phyloP scores from a whole-genome alignment of 2,888 invertebrate genomes.

The Pseudococcus viburni region DNA sequence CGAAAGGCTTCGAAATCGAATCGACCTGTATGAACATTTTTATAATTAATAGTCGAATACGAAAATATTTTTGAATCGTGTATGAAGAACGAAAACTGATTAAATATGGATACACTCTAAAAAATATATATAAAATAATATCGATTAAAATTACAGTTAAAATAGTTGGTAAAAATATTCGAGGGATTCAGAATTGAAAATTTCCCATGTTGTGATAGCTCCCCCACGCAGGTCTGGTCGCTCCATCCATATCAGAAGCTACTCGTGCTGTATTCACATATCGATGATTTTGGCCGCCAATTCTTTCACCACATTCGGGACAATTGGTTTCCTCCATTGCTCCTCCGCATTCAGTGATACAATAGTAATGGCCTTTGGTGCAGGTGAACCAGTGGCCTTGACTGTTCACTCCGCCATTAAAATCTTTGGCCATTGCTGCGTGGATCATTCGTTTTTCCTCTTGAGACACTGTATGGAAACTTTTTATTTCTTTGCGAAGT shows the following conservation, averaged over 20 bases:
- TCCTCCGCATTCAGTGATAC: constrained; percentile 80
- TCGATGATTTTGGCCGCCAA: constrained; percentile 75
- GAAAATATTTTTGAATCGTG: no score
- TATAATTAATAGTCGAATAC: background rate
- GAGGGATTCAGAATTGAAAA: background rate
- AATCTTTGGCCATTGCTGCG: constrained; percentile 67
- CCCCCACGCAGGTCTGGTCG: constrained; percentile 74
- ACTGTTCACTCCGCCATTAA: constrained; percentile 71
- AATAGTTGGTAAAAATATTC: no score
- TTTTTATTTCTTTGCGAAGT: constrained; percentile 68
- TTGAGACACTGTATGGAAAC: constrained; percentile 70
- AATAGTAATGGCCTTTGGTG: constrained; percentile 79
- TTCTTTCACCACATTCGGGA: constrained; percentile 75
- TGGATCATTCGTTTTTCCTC: constrained; percentile 74
- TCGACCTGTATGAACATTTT: background rate
- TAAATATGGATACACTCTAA: no score
- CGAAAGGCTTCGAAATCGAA: background rate
- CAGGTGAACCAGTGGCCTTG: constrained; percentile 82
- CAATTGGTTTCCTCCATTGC: constrained; percentile 75
- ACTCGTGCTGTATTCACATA: constrained; percentile 73
- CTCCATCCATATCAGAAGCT: constrained; percentile 75
- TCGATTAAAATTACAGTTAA: no score
- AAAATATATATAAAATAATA: no score
- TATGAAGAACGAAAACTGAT: no score
- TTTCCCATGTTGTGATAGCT: constrained; percentile 71